Evolutionary conservation across 2,888 invertebrate species (phyloP).

Genomic region (Rhagonycha fulva): DNA sequence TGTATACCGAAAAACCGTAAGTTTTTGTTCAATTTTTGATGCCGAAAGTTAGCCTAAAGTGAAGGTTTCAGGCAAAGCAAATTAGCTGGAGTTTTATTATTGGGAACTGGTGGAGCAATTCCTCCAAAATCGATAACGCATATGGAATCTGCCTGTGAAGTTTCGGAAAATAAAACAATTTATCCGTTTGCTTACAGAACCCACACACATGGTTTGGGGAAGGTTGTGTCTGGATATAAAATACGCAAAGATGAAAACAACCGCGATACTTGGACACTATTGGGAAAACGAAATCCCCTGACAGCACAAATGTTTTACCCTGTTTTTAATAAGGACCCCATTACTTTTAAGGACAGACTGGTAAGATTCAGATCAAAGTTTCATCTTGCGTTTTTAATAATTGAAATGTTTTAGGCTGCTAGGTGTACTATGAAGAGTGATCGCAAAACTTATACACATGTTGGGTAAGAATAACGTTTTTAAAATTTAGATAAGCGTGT

Average conservation of each 20-base stretch:
- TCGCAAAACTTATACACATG: constrained; percentile 63
- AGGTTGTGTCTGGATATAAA: constrained; percentile 82
- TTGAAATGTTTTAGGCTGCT: constrained; percentile 67
- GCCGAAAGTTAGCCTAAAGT: neutral
- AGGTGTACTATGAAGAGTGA: constrained; percentile 90
- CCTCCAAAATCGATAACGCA: constrained; percentile 71
- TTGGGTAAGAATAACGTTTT: constrained; percentile 67
- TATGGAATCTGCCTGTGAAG: constrained; percentile 90
- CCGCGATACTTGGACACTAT: constrained; percentile 75
- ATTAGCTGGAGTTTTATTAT: constrained; percentile 86
- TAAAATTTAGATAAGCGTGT: neutral
- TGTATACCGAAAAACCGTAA: constrained; percentile 76
- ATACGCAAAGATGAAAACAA: constrained; percentile 62
- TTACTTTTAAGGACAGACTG: constrained; percentile 72
- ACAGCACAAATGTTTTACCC: constrained; percentile 96
- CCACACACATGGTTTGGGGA: constrained; percentile 88
- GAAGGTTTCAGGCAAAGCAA: constrained; percentile 71
- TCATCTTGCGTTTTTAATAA: neutral
- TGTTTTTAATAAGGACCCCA: constrained; percentile 65
- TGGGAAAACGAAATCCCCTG: constrained; percentile 86
- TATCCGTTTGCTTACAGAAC: constrained; percentile 95
- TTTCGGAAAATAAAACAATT: constrained; percentile 79
- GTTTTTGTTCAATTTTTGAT: constrained; percentile 42
- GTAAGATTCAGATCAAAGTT: constrained; percentile 45
- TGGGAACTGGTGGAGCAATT: constrained; percentile 87